Evolutionary conservation across 2,888 invertebrate genomes (phyloP), one percentile per base, ranked within the genome.

Genomic region (Drosophila demipolita): DNA sequence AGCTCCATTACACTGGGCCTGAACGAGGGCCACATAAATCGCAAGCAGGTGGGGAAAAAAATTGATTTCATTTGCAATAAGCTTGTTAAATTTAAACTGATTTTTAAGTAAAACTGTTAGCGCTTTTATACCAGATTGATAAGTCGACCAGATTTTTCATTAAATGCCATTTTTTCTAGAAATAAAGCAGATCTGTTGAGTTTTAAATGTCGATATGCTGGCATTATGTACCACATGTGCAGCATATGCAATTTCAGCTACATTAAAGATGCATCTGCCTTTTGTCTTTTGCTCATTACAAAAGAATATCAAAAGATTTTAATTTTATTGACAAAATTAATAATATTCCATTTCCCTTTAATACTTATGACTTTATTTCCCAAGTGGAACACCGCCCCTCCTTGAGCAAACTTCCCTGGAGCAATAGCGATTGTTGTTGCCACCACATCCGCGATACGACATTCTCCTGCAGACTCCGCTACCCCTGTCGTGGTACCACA

Each of bases 271-370:
- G 29, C 29, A 29, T 12, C 2, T 12, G 36, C 36, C 36, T 12
- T 36, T 29, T 29, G 29, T 29, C 29, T 23, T 23, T 23, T 23
- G 29, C 29, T 29, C 29, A 26, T 26, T 26, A 26, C 26, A 29
- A 29, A 29, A 29, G 1, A 29, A 29, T 29, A 29, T 29, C 29
- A 29, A 29, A 29, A 29, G 29, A 29, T 29, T 29, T 29, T 5
- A 80, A 75, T 49, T 80, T 78, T 70, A 78, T 79, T 80, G 61
- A 60, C 29, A 5, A 29, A 29, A 29, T 29, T 29, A 29, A 29
- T 29, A 29, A 29, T 29, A 29, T 6, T 29, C 29, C 29, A 29
- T 29, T 29, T 6, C 29, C 29, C 6, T 1, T 29, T 5, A 29
- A 29, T 29, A 29, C 4, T 29, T 1, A 29, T 29, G 29, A 29